A percentile compares a stretch with the other conserved stretches of the same genome.
These are phyloP conservation scores for Paelopatides confundens DNA, from an alignment of 53 echinoderm and acorn worm species.

Conservation along the genomic window DNA sequence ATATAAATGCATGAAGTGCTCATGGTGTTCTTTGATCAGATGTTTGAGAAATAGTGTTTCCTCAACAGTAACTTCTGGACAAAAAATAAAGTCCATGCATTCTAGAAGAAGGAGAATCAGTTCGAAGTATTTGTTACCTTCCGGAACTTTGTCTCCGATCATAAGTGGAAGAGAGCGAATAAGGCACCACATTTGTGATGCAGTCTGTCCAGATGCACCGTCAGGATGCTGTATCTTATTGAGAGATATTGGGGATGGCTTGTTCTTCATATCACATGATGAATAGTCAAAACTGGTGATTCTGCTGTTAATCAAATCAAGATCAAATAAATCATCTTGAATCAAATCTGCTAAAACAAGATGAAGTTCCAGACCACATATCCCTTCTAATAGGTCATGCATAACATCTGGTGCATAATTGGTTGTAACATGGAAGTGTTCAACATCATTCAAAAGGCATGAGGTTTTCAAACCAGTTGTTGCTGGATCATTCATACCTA, in stretches of 20 bases:
- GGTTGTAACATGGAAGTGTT: constrained; percentile 55
- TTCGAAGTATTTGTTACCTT: background rate
- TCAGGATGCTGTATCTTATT: constrained; percentile 33
- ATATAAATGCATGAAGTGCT: background rate
- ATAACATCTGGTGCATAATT: constrained; percentile 55
- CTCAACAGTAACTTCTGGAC: background rate
- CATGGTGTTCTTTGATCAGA: background rate
- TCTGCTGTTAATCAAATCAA: constrained; percentile 48
- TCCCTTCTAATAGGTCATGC: constrained; percentile 65
- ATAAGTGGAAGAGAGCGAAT: constrained; percentile 59
- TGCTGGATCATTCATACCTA: background rate
- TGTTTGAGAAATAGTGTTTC: background rate
- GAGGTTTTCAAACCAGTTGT: constrained; percentile 49
- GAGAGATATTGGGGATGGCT: constrained; percentile 7
- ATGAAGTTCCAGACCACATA: constrained; percentile 12
- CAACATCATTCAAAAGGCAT: constrained; percentile 35
- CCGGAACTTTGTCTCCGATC: constrained; percentile 56
- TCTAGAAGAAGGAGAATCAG: constrained; percentile 22
- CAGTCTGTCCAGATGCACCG: constrained; percentile 58
- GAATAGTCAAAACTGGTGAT: constrained; percentile 69
- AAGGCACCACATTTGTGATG: constrained; percentile 66
- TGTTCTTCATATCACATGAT: constrained; percentile 38
- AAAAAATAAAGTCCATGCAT: background rate
- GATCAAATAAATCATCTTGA: constrained; percentile 21
- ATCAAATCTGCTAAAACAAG: constrained; percentile 53